Base-by-base conservation (phyloP, 92 coral and sea anemone species). In the Hydrozoanthus gracilis region DNA sequence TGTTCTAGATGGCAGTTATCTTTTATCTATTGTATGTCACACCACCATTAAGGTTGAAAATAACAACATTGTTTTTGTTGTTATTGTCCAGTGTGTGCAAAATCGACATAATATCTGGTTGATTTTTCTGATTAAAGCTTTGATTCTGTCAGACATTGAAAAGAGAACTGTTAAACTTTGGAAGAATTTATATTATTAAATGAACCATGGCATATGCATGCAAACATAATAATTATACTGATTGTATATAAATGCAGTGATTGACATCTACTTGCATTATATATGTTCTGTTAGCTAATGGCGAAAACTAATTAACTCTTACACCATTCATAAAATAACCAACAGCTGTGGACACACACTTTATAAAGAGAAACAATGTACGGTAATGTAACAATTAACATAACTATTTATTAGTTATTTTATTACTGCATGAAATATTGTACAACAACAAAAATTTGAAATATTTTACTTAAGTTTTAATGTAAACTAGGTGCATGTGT, bases 231-330 rank as follows among this genome's bases (percentile, higher is more conserved):
- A 7, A 66, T 6, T 68, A 35, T 6, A 17, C 8, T 27, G 4
- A 7, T 68, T 27, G 39, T 27, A 2, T 27, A 27, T 35, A 68
- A 39, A 68, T 68, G 11, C 14, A 49, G n/a, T 16, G 3, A 74
- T 17, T 7, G 7, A n/a, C 51, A 15, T 48, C 8, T n/a, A 3
- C 13, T 10, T 8, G 6, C n/a, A 7, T 16, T 18, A 7, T 44
- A 20, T 48, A 5, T 10, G 12, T 45, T 27, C 39, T 27, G 39
- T 45, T 1, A 56, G 56, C 85, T 80, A 80, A 80, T 80, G 72
- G 85, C 64, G 64, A 78, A 65, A 80, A 65, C 74, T 65, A 80
- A 80, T 80, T 80, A 62, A 80, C 85, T 80, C 85, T 80, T 80
- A 80, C 85, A 65, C 85, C 85, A 80, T 79, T 68, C 51, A 49